Conservation (phyloP, 92 coral and sea anemone genomes). For the Umimayanthus chanpuru region DNA sequence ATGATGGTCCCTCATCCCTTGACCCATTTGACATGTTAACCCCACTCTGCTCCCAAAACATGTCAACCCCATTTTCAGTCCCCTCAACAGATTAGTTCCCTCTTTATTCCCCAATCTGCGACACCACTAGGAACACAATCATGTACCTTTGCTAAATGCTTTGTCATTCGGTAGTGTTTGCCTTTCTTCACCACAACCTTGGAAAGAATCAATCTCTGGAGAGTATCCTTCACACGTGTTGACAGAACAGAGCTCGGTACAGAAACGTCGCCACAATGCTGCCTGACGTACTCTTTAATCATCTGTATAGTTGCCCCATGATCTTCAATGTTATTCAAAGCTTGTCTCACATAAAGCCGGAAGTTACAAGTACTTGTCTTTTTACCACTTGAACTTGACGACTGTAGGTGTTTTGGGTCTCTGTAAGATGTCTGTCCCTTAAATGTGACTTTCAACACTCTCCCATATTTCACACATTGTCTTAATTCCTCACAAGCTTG, state of each 20-base stretch:
- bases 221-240: constrained; percentile 22
- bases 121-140: neutral
- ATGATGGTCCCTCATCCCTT: too few species aligned
- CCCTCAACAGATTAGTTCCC: too few species aligned
- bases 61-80: too few species aligned
- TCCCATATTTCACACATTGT: constrained; percentile 51
- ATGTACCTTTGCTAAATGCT: constrained; percentile 12
- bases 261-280: constrained; percentile 16
- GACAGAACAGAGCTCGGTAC: constrained; percentile 37
- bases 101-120: too few species aligned
- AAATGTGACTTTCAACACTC: constrained; percentile 50
- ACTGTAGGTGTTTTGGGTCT: constrained; percentile 32
- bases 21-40: too few species aligned
- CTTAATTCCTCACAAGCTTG: constrained; percentile 52
- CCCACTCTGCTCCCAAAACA: too few species aligned
- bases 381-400: constrained; percentile 15
- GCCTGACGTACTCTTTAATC: constrained; percentile 40
- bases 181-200: constrained; percentile 49
- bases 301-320: constrained; percentile 44
- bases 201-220: constrained; percentile 33
- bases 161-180: constrained; percentile 20
- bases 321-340: constrained; percentile 40
- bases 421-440: constrained; percentile 56
- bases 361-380: constrained; percentile 40
- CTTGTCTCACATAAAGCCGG: constrained; percentile 35